phyloP scores from a whole-genome alignment of 2,113 vertebrate genomes.

The Oreocharis arfaki region DNA sequence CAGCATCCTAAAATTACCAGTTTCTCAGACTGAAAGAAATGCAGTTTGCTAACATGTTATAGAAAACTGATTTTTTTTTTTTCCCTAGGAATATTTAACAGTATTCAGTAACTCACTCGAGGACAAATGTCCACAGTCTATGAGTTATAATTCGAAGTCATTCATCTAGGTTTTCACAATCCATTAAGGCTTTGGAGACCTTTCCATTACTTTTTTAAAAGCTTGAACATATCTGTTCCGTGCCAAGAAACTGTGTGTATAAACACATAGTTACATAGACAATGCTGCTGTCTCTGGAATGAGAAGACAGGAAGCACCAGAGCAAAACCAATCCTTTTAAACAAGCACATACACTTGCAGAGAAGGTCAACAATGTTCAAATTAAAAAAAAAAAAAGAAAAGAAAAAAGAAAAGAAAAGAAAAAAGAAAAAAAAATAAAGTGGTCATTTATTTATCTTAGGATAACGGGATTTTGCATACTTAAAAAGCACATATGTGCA shows the following conservation, averaged over 20 bases:
- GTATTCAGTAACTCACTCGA: background rate
- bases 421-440: background rate
- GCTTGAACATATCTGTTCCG: background rate
- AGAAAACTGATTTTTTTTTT: background rate
- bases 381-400: background rate
- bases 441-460: background rate
- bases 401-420: background rate
- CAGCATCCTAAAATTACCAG: background rate
- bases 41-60: background rate
- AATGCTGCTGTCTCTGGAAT: background rate
- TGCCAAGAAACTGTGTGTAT: background rate
- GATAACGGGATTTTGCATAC: background rate
- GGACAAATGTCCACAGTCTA: background rate
- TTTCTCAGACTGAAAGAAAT: background rate
- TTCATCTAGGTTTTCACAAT: background rate
- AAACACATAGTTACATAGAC: background rate
- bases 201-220: background rate
- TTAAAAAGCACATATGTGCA: rapidly evolving
- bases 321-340: background rate
- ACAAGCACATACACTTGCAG: background rate
- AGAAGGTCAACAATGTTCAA: background rate
- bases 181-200: background rate
- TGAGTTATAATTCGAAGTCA: background rate
- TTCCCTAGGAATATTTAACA: background rate
- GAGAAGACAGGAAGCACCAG: background rate